These are phyloP conservation scores for Calephelis nemesis DNA, from an alignment of 1,140 invertebrate genomes.

Conservation along the genomic window DNA sequence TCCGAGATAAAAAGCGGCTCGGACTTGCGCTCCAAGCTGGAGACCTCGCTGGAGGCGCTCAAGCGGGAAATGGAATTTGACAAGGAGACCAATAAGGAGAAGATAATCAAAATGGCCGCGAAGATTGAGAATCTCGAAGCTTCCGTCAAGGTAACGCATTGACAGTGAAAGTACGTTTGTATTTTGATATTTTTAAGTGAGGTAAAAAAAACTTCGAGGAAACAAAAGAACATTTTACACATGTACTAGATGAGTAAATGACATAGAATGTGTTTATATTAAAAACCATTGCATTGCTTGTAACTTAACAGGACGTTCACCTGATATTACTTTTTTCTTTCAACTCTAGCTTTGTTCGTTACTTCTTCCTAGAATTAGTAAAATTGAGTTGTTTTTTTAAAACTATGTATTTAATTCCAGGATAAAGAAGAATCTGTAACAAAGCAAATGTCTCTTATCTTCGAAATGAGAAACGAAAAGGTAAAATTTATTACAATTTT, in stretches of 20 bases:
- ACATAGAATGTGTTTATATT: no score
- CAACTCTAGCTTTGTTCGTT: no score
- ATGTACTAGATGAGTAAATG: no score
- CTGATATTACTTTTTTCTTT: no score
- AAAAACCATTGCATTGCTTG: no score
- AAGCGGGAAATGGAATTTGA: slow-evolving; percentile 41
- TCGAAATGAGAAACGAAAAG: slow-evolving; percentile 55
- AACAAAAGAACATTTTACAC: no score
- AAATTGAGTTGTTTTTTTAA: background rate
- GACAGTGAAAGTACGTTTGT: background rate
- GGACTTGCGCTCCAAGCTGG: slow-evolving; percentile 40
- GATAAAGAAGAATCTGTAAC: slow-evolving; percentile 47
- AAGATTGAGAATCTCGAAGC: slow-evolving; percentile 42
- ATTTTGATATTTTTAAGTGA: slow-evolving; percentile 5
- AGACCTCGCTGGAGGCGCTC: slow-evolving; percentile 36
- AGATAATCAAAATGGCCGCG: slow-evolving; percentile 31
- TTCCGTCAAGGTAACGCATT: slow-evolving; percentile 32
- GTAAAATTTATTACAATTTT: slow-evolving; percentile 22
- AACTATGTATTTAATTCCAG: slow-evolving; percentile 31
- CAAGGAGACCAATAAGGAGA: slow-evolving; percentile 33
- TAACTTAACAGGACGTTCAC: no score
- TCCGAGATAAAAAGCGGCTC: slow-evolving; percentile 42
- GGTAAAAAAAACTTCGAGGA: no score
- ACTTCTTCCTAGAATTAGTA: no score
- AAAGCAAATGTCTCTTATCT: slow-evolving; percentile 48